These are phyloP conservation scores for Torymus auratus DNA, from an alignment of 2,888 invertebrate genomes.

Conservation along the genomic window DNA sequence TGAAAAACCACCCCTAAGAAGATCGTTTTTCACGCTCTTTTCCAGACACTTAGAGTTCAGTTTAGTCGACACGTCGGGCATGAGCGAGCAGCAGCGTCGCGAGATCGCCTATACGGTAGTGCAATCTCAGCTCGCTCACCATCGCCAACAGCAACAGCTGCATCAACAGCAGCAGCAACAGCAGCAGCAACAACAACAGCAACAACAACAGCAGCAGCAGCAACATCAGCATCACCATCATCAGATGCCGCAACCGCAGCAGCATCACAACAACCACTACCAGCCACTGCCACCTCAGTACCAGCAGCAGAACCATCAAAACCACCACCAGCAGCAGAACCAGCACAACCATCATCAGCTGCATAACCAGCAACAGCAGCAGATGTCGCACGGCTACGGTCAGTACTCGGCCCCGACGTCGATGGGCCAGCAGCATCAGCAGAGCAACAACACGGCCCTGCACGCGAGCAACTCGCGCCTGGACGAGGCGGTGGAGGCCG, in stretches of 20 bases:
- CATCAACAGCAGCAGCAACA: conserved; percentile 70
- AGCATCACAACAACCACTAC: conserved; percentile 54
- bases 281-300: conserved; percentile 41
- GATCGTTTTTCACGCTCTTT: background rate
- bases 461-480: conserved; percentile 70
- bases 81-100: conserved; percentile 90
- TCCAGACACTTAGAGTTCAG: conserved; percentile 90
- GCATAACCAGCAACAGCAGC: conserved; percentile 53
- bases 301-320: conserved; percentile 58
- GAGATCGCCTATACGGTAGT: conserved; percentile 94
- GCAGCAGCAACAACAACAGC: conserved; percentile 80
- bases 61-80: conserved; percentile 91
- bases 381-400: conserved; percentile 46
- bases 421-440: conserved; percentile 28
- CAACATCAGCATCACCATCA: conserved; percentile 57
- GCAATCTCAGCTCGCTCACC: conserved; percentile 79
- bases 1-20: background rate
- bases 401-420: conserved; percentile 10
- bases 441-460: conserved; percentile 62
- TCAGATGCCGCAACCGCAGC: conserved; percentile 59
- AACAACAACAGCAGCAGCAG: conserved; percentile 46
- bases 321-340: conserved; percentile 57
- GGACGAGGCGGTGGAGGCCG: conserved; percentile 46
- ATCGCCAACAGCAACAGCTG: conserved; percentile 63
- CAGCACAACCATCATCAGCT: conserved; percentile 57